Evolutionary conservation across 2,113 vertebrate genomes (phyloP).

Genomic region (Bucco capensis): DNA sequence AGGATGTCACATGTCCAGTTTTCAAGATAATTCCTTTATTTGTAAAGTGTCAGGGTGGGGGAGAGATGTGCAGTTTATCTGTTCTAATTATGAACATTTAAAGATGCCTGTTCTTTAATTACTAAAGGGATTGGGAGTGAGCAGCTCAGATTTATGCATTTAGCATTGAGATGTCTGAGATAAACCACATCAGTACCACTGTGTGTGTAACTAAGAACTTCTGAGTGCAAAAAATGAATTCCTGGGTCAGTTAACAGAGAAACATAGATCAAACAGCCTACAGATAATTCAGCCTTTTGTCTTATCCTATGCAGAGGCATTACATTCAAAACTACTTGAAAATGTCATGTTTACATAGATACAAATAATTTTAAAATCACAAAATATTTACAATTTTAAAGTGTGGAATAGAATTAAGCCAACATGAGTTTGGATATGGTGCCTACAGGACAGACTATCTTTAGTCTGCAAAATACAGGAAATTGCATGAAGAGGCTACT

Average conservation of each 20-base stretch:
- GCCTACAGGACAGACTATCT: not conserved
- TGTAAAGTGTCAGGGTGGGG: not conserved
- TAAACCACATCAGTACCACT: not conserved
- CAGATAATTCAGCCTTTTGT: not conserved
- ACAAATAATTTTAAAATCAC: not conserved
- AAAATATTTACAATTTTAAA: not conserved
- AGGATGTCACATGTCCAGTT: not conserved
- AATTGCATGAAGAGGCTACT: not conserved
- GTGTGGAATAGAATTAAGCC: not conserved
- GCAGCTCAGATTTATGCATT: not conserved
- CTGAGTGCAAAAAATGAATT: not conserved
- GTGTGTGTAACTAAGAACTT: not conserved
- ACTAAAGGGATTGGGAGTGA: not conserved
- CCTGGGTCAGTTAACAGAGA: not conserved
- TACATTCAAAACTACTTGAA: not conserved
- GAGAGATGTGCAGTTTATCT: not conserved
- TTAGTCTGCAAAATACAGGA: not conserved
- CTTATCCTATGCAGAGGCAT: not conserved
- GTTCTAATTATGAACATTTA: not conserved
- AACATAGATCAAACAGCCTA: not conserved
- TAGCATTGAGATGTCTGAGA: not conserved
- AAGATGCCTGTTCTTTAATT: not conserved
- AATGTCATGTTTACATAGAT: not conserved
- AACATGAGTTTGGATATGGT: not conserved
- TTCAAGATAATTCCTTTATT: not conserved